These are phyloP conservation scores for Watsonalla cultraria DNA, from an alignment of 2,888 invertebrate genomes.

Conservation along the genomic window DNA sequence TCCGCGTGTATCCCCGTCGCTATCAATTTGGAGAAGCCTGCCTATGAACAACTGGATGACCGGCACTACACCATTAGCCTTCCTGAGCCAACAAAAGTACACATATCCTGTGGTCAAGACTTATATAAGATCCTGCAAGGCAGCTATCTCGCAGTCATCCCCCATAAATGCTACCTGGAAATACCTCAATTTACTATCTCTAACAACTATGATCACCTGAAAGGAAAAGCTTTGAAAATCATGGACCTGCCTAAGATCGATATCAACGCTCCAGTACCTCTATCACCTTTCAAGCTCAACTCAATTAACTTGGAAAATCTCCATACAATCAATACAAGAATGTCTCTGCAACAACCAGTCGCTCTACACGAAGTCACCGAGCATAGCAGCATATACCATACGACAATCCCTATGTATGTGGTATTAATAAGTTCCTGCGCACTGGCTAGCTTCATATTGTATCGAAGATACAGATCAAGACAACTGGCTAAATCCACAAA, in stretches of 20 bases:
- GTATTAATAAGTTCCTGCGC: slow-evolving; percentile 3
- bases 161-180: not conserved
- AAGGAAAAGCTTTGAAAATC: slow-evolving; percentile 4
- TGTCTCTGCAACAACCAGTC: no score
- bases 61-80: slow-evolving; percentile 14
- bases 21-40: slow-evolving; percentile 6
- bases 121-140: slow-evolving; percentile 8
- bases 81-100: slow-evolving; percentile 10
- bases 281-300: no score
- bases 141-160: no score
- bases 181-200: slow-evolving; percentile 2
- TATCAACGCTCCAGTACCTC: no score
- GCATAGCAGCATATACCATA: no score
- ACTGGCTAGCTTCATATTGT: not conserved
- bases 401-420: slow-evolving; percentile 6
- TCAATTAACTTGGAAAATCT: no score
- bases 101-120: slow-evolving; percentile 12
- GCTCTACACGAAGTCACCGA: no score
- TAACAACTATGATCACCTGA: slow-evolving; percentile 3
- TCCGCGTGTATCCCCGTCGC: slow-evolving; percentile 5
- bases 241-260: slow-evolving; percentile 1
- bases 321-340: no score
- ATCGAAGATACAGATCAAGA: no score
- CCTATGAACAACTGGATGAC: slow-evolving; percentile 12
- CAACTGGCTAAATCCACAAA: no score